Evolutionary conservation across 2,888 invertebrate species (phyloP), one percentile per base, ranked within the genome.

Genomic region (Anthoptus insignis): DNA sequence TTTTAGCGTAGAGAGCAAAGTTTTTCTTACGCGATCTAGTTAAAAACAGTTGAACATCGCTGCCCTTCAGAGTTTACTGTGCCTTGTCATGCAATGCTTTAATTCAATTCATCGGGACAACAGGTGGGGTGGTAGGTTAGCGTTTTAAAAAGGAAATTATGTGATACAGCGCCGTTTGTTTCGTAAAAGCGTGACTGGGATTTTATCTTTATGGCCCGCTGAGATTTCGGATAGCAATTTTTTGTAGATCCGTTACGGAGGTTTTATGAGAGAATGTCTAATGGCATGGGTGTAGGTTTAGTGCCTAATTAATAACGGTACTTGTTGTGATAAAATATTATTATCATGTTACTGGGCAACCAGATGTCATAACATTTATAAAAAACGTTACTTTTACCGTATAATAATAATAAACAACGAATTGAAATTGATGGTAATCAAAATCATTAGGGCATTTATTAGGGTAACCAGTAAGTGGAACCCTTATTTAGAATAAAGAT

Each of bases 1-100:
- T 16, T 16, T 39, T 16, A n/a, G 9, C 19, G 19, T 8, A 11
- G 11, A 45, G 13, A 2, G 22, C 45, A 4, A 22, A 45, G 13
- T 45, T 45, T 13, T 13, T 3, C n/a, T 3, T 21, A 45, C 8
- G 22, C 22, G 13, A 21, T 45, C 24, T 27, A 3, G 6, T 29
- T 14, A 39, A 39, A 54, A 57, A 45, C 45, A 45, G 39, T 64
- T 64, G 64, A 64, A 52, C n/a, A 59, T 47, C 64, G 19, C 24
- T 47, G 58, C 39, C 24, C 77, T 81, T 73, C 72, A 76, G 75
- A 80, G 84, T 84, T 91, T 89, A 93, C 82, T 87, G 88, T 86
- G 69, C 75, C 80, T 81, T 83, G 84, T 87, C 92, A 93, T 89
- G 92, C 92, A 77, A 92, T 86, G 84, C 81, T 88, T 84, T 86